Evolutionary conservation across 2,797 vertebrate genomes (phyloP).

Genomic region (Sparus aurata): DNA sequence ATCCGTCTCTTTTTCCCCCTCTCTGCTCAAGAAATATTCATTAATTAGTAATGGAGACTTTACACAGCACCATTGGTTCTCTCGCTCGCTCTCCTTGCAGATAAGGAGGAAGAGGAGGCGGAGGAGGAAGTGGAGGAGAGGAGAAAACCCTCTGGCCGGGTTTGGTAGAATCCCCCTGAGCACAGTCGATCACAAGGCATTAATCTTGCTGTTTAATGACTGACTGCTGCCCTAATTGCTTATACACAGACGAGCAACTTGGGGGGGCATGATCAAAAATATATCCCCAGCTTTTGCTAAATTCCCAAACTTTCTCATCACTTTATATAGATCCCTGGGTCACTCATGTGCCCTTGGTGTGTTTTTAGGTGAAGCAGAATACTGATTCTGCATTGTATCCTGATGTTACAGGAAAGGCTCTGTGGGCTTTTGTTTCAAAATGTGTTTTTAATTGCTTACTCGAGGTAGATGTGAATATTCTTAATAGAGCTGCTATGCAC

Average conservation of each 20-base stretch:
- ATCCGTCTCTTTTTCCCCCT: slow-evolving; percentile 48
- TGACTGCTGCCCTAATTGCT: slow-evolving; percentile 82
- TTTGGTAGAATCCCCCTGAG: slow-evolving; percentile 78
- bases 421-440: not conserved
- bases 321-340: slow-evolving; percentile 6
- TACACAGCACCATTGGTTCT: slow-evolving; percentile 64
- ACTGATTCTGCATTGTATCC: not conserved
- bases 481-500: slow-evolving; percentile 53
- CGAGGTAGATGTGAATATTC: slow-evolving; percentile 29
- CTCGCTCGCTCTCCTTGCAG: slow-evolving; percentile 61
- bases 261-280: slow-evolving; percentile 25
- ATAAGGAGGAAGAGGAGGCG: slow-evolving; percentile 63
- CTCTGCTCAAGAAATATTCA: slow-evolving; percentile 81
- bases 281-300: slow-evolving; percentile 25
- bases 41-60: slow-evolving; percentile 88
- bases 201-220: slow-evolving; percentile 86
- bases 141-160: slow-evolving; percentile 72
- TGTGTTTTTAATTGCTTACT: slow-evolving; percentile 10
- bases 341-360: not conserved
- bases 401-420: not conserved
- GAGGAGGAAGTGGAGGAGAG: slow-evolving; percentile 57
- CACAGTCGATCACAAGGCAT: slow-evolving; percentile 83
- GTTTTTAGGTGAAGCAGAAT: not conserved
- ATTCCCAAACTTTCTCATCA: slow-evolving; percentile 11
- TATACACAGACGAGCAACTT: slow-evolving; percentile 75